Percentiles rank a stretch among this genome's conserved stretches.
Evolutionary conservation across 53 echinoderm and acorn worm species (phyloP).

Genomic region (Luidia sarsii): DNA sequence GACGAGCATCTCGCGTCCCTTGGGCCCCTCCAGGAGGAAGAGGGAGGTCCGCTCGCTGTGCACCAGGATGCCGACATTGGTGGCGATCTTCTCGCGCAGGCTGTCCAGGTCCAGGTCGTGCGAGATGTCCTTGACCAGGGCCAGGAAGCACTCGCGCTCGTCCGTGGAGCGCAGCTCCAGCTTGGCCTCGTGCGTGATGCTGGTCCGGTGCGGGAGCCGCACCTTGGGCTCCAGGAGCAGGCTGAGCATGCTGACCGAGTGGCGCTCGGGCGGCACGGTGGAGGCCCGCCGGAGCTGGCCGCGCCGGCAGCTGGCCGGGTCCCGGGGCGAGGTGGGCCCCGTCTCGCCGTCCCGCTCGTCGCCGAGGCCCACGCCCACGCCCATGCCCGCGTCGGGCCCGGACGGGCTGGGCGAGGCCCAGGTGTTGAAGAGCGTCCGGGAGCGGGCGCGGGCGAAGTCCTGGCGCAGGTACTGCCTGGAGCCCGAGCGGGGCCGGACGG

Average conservation of each 20-base stretch:
- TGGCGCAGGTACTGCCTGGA: constrained; percentile 95
- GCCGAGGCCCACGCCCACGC: too few species aligned
- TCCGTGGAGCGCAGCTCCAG: constrained; percentile 83
- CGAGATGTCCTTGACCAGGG: constrained; percentile 95
- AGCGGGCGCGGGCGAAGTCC: constrained; percentile 91
- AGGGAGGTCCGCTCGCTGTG: constrained; percentile 75
- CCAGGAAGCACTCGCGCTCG: constrained; percentile 94
- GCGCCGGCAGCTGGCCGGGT: constrained; percentile 67
- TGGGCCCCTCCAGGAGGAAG: constrained; percentile 91
- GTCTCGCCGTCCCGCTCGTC: constrained; percentile 60
- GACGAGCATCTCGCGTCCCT: constrained; percentile 76
- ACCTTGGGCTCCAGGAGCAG: constrained; percentile 85
- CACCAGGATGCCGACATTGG: constrained; percentile 86
- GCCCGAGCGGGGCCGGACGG: constrained; percentile 85
- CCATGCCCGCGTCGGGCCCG: constrained; percentile 32
- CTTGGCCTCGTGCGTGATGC: constrained; percentile 89
- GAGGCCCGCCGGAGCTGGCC: constrained; percentile 86
- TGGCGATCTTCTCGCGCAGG: constrained; percentile 74
- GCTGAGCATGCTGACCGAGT: constrained; percentile 80
- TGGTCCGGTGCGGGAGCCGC: constrained; percentile 79
- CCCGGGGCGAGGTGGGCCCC: constrained; percentile 77
- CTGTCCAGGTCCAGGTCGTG: constrained; percentile 91
- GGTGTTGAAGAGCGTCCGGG: constrained; percentile 90
- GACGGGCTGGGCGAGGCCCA: constrained; percentile 72
- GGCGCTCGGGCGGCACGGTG: constrained; percentile 86